Percentiles rank a stretch among this genome's conserved stretches.
These are phyloP conservation scores for Rhabditoides inermis DNA, from an alignment of 2,888 invertebrate species.

Conservation along the genomic window DNA sequence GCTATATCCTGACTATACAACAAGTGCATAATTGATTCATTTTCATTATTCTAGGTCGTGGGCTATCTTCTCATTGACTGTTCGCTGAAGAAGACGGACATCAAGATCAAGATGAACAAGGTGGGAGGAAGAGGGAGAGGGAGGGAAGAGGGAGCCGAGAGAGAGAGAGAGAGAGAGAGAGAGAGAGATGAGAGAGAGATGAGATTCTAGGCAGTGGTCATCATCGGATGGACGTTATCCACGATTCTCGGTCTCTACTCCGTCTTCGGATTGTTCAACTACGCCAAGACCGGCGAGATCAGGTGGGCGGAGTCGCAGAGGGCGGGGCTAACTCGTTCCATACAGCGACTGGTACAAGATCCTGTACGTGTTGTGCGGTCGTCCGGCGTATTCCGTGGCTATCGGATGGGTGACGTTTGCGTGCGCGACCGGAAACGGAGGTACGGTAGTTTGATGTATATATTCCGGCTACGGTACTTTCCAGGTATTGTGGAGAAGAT, in stretches of 20 bases:
- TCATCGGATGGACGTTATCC: constrained; percentile 30
- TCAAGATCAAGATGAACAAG: background rate
- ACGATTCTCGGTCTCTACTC: constrained; percentile 1
- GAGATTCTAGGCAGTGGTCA: constrained; percentile 22
- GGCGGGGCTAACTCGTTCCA: background rate
- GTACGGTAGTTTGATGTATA: constrained; percentile 9
- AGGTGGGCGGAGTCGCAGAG: constrained; percentile 26
- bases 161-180: background rate
- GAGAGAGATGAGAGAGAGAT: too few species aligned
- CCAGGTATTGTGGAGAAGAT: constrained; percentile 64
- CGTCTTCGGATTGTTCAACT: constrained; percentile 31
- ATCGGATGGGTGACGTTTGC: constrained; percentile 57
- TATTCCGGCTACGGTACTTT: constrained; percentile 3
- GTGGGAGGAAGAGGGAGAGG: background rate
- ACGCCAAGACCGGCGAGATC: constrained; percentile 49
- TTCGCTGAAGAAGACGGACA: too few species aligned
- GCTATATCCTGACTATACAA: too few species aligned
- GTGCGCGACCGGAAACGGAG: constrained; percentile 52
- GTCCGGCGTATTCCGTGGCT: constrained; percentile 53
- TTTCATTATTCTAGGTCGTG: too few species aligned
- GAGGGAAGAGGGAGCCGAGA: too few species aligned
- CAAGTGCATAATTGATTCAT: too few species aligned
- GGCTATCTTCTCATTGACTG: too few species aligned
- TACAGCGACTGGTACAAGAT: constrained; percentile 8
- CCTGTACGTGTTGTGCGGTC: constrained; percentile 41